A percentile compares a stretch with the other conserved stretches of the same genome.
Conservation (phyloP, 1,140 invertebrate genomes). For the Chionoecetes opilio region DNA sequence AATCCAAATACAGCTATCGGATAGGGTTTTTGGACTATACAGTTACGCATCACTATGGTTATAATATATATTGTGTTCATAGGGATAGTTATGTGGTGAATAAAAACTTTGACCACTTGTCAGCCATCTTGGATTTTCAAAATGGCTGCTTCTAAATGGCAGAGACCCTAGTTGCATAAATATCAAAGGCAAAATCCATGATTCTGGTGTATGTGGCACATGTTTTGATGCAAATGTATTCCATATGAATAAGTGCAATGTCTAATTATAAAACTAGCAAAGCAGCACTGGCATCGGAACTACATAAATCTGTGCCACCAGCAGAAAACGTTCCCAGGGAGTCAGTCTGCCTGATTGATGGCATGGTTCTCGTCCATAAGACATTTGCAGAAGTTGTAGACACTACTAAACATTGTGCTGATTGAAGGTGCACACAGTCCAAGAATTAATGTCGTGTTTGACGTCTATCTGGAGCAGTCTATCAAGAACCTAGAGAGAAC, state of each 20-base stretch:
- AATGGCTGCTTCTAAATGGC: no score
- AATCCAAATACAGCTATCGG: no score
- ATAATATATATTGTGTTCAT: no score
- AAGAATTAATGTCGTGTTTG: conserved; percentile 39
- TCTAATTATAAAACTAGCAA: conserved; percentile 68
- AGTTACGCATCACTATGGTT: no score
- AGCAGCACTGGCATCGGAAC: conserved; percentile 57
- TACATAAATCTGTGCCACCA: conserved; percentile 34
- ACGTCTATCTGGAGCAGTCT: conserved; percentile 24
- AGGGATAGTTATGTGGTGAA: no score
- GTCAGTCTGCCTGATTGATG: conserved; percentile 69
- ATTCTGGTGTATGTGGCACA: not conserved
- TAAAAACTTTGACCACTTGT: no score
- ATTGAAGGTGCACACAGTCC: not conserved
- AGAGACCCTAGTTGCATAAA: no score
- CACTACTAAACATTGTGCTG: not conserved
- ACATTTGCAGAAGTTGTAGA: conserved; percentile 42
- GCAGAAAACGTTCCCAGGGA: conserved; percentile 33
- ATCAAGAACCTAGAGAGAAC: conserved; percentile 22
- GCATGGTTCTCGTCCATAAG: conserved; percentile 48
- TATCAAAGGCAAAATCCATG: not conserved
- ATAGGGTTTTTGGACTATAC: no score
- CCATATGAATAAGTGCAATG: not conserved
- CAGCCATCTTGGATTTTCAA: no score
- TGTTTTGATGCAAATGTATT: not conserved